Evolutionary conservation across 2,888 invertebrate species (phyloP), one percentile per base, ranked within the genome.

Genomic region (Mallateleia sp.): DNA sequence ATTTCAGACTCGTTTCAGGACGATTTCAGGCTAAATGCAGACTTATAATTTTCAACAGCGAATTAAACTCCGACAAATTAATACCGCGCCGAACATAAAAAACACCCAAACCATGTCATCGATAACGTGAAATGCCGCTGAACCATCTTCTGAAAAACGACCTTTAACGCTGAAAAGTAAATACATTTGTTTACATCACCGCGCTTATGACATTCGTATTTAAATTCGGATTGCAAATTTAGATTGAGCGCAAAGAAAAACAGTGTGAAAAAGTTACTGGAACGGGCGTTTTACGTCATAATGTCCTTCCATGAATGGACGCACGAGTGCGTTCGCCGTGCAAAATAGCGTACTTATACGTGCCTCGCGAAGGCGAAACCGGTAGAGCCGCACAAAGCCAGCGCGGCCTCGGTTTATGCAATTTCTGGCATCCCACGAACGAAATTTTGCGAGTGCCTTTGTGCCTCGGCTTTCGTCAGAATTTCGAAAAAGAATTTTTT

Each of bases 231-330:
- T 62, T 52, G 50, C 28, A 38, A 75, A 75, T 75, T 50, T 62
- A 45, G 64, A 64, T 64, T 56, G 20, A 62, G 56, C 58, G 42
- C 25, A 15, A 52, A 72, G 62, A 87, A 78, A 83, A 78, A 71
- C 72, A 56, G 79, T 42, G 78, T 34, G 56, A 85, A 89, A 86
- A 86, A 83, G 74, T 77, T 62, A 85, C 58, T 85, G 56, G 77
- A 81, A 80, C 79, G 74, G 32, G 79, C 58, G 77, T 60, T 87
- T 86, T 88, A 84, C 84, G 83, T 85, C 86, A 85, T 85, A 77
- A 77, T 85, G 87, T 89, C 88, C 89, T 89, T 89, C 78, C 91
- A 90, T 91, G 91, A 92, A 92, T 92, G 92, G 91, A 90, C 89
- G 90, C 88, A 87, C 88, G 85, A 90, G 85, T 89, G 90, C 87